Conservation (phyloP, 2,797 vertebrate species). For the Acestrorhynchus altus region DNA sequence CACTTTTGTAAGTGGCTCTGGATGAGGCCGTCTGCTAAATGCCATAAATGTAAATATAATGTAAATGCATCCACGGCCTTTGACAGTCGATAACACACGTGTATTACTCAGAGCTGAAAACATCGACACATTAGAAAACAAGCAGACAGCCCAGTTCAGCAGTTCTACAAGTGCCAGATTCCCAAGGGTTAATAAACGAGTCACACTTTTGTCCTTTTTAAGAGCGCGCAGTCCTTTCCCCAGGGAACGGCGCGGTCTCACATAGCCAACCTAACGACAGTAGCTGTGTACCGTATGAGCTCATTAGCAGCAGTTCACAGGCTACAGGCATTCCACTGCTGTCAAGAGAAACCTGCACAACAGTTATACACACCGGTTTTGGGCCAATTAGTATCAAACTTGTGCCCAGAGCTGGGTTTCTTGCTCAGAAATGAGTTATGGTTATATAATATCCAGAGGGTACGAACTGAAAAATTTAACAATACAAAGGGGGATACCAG, state of each 20-base stretch:
- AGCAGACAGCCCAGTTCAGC: too few species aligned
- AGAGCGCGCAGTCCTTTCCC: not conserved
- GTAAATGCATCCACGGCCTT: too few species aligned
- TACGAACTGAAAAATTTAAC: too few species aligned
- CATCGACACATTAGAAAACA: too few species aligned
- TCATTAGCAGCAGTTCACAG: not conserved
- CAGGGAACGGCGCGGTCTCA: not conserved
- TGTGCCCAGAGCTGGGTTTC: not conserved
- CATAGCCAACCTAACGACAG: not conserved
- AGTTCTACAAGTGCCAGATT: not conserved
- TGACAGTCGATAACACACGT: too few species aligned
- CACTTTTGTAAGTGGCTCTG: too few species aligned
- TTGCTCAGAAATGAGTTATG: too few species aligned
- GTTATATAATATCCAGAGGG: too few species aligned
- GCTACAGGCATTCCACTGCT: not conserved
- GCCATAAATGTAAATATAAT: too few species aligned
- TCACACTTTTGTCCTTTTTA: conserved; percentile 21
- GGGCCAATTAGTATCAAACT: not conserved
- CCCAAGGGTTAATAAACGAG: not conserved
- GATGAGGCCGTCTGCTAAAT: too few species aligned
- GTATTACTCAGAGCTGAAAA: too few species aligned
- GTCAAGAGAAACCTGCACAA: not conserved
- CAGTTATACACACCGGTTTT: not conserved
- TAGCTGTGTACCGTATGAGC: not conserved
- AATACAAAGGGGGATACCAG: too few species aligned